These are phyloP conservation scores for Oceanodroma tethys DNA, from an alignment of 2,113 vertebrate species.

Conservation along the genomic window DNA sequence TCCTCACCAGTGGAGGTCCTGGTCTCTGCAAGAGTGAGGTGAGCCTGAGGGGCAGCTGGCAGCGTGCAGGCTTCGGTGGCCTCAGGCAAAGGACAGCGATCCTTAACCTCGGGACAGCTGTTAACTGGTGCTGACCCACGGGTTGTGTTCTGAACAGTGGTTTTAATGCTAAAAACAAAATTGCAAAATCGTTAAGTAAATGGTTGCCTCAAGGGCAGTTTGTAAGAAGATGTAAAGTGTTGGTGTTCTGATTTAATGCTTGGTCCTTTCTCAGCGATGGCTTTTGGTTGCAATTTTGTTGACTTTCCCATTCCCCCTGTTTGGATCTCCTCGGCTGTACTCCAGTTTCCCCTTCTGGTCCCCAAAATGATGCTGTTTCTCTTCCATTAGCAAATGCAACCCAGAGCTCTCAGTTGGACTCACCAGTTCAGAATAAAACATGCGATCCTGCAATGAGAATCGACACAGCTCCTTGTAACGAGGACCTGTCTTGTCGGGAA, in stretches of 20 bases:
- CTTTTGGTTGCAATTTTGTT: not conserved
- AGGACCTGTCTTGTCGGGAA: not conserved
- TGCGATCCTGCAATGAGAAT: rapidly evolving
- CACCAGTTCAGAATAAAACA: not conserved
- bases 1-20: not conserved
- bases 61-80: no score
- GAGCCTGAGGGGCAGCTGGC: not conserved
- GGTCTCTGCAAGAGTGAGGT: no score
- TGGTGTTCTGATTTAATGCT: not conserved
- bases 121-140: not conserved
- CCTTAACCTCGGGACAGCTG: not conserved
- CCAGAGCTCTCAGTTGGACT: not conserved
- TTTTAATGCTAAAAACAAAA: not conserved
- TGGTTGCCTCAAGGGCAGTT: not conserved
- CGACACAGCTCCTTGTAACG: not conserved
- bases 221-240: not conserved
- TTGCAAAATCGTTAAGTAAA: not conserved
- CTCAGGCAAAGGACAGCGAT: no score
- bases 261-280: not conserved
- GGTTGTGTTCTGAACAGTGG: not conserved
- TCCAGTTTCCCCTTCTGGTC: no score
- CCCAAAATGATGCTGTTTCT: not conserved
- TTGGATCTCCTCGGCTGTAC: not conserved
- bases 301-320: not conserved
- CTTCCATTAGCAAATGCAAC: not conserved